Conservation (phyloP, 2,113 vertebrate species). For the Sceloporus undulatus region DNA sequence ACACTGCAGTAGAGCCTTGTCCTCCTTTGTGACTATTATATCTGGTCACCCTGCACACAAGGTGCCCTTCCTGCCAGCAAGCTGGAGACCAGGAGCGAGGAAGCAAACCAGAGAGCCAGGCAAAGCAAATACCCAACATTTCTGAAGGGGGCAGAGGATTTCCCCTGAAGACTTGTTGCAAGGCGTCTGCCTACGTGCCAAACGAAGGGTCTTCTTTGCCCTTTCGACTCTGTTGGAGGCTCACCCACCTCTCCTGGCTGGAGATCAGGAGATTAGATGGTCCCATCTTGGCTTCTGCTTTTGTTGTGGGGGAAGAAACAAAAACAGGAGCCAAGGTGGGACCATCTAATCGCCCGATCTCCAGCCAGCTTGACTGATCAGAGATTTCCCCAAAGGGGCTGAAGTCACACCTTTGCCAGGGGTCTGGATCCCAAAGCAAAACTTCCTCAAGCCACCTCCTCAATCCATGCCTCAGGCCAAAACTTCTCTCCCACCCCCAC, state of each 20-base stretch:
- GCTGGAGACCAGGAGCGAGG: not conserved
- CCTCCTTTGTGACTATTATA: no score
- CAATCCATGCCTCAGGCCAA: no score
- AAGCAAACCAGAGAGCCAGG: not conserved
- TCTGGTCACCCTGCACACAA: no score
- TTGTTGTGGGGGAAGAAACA: not conserved
- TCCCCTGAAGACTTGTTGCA: not conserved
- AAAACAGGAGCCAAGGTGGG: not conserved
- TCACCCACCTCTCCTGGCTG: not conserved
- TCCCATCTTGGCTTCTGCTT: not conserved
- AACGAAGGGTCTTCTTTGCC: conserved; percentile 12
- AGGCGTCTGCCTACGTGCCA: conserved; percentile 32
- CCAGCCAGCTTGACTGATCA: not conserved
- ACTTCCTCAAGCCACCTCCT: no score
- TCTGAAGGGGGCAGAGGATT: not conserved
- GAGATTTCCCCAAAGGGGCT: not conserved
- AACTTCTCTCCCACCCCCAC: no score
- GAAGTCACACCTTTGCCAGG: no score
- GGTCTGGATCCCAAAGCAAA: no score
- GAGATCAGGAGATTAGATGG: not conserved
- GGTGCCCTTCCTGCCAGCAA: not conserved
- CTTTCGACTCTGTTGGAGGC: not conserved
- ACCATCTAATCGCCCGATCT: not conserved
- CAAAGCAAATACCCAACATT: not conserved
- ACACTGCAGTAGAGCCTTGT: no score